Conservation (phyloP, 2,797 vertebrate genomes). For the Sarcoramphus papa region DNA sequence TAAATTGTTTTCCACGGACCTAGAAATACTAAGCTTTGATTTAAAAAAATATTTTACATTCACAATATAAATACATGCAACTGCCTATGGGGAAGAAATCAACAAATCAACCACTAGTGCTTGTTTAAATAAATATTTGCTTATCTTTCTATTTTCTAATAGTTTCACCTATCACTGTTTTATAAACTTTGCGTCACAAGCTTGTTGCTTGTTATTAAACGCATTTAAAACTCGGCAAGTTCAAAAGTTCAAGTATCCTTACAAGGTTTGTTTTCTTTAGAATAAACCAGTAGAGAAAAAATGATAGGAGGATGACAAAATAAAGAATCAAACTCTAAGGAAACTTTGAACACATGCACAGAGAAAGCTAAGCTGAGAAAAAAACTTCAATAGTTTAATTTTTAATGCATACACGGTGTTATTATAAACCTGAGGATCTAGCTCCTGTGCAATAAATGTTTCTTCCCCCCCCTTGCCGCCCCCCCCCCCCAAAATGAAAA, state of each 20-base stretch:
- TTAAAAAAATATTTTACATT: background rate
- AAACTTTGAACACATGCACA: background rate
- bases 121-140: background rate
- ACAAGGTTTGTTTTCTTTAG: background rate
- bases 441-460: background rate
- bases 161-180: background rate
- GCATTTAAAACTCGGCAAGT: background rate
- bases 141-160: background rate
- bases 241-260: background rate
- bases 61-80: background rate
- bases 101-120: background rate
- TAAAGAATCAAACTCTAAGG: background rate
- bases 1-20: background rate
- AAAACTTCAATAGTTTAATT: background rate
- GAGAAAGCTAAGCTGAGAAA: background rate
- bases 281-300: background rate
- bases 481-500: rapidly evolving
- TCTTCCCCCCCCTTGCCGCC: background rate
- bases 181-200: background rate
- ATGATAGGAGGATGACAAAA: background rate
- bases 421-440: background rate
- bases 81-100: background rate
- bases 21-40: background rate
- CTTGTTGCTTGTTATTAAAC: background rate
- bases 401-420: background rate